Evolutionary conservation across 2,888 invertebrate species (phyloP).

Genomic region (Eupithecia dodoneata): DNA sequence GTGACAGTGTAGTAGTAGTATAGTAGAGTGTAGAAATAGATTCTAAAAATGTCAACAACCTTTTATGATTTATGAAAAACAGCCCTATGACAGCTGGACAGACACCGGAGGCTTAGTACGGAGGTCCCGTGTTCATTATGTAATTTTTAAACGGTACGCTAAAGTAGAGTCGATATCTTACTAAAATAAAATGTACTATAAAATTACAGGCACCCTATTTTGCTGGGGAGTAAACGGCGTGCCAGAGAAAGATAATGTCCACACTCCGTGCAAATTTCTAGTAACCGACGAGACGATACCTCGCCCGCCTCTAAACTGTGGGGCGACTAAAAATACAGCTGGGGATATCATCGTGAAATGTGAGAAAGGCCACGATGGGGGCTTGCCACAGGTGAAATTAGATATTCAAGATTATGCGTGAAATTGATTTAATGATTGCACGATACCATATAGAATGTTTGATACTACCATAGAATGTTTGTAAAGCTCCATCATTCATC

Average conservation of each 20-base stretch:
- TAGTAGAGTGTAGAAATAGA: too few relatives aligned
- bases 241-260: slow-evolving; percentile 46
- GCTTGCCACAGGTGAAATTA: slow-evolving; percentile 66
- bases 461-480: not conserved
- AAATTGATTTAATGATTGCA: not conserved
- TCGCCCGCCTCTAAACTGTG: slow-evolving; percentile 65
- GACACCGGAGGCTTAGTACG: too few relatives aligned
- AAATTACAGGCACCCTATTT: slow-evolving; percentile 60
- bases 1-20: too few relatives aligned
- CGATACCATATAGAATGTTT: not conserved
- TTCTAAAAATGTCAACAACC: too few relatives aligned
- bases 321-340: slow-evolving; percentile 55
- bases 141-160: not conserved
- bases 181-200: not conserved
- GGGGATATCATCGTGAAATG: slow-evolving; percentile 67
- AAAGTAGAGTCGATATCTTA: not conserved
- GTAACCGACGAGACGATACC: slow-evolving; percentile 75
- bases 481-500: too few relatives aligned
- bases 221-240: slow-evolving; percentile 77
- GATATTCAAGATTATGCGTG: not conserved
- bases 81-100: too few relatives aligned
- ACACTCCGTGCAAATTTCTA: slow-evolving; percentile 66
- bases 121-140: not conserved
- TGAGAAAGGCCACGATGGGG: slow-evolving; percentile 72
- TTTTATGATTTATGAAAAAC: too few relatives aligned